phyloP scores from a whole-genome alignment of 2,797 vertebrate species.

The Sphenopsis melanotis region DNA sequence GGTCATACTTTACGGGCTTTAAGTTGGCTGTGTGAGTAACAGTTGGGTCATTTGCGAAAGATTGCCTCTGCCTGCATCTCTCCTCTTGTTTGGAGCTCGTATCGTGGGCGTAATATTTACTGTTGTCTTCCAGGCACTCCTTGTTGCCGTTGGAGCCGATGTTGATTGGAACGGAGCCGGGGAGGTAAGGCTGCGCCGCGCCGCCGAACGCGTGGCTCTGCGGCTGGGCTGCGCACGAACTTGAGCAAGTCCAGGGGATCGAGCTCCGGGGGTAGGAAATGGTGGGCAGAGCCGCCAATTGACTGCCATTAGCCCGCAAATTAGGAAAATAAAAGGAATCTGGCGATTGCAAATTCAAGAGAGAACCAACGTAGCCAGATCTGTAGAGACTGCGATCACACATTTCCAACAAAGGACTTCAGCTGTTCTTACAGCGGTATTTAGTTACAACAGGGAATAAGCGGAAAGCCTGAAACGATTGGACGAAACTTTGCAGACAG shows the following conservation, averaged over 20 bases:
- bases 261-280: slow-evolving; percentile 84
- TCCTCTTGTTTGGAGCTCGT: slow-evolving; percentile 77
- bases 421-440: slow-evolving; percentile 80
- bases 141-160: slow-evolving; percentile 77
- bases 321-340: slow-evolving; percentile 92
- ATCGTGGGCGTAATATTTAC: slow-evolving; percentile 80
- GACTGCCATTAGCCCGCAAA: slow-evolving; percentile 89
- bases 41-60: slow-evolving; percentile 76
- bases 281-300: slow-evolving; percentile 85
- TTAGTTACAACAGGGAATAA: slow-evolving; percentile 92
- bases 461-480: slow-evolving; percentile 87
- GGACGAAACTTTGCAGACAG: slow-evolving; percentile 81
- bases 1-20: slow-evolving; percentile 78
- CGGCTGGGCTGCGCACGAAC: slow-evolving; percentile 84
- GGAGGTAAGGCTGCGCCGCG: slow-evolving; percentile 85
- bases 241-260: slow-evolving; percentile 85
- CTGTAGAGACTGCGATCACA: slow-evolving; percentile 94
- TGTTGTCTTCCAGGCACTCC: slow-evolving; percentile 79
- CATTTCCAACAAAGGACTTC: slow-evolving; percentile 88
- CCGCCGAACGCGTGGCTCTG: slow-evolving; percentile 83
- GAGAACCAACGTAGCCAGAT: slow-evolving; percentile 90
- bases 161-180: slow-evolving; percentile 78
- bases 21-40: slow-evolving; percentile 67
- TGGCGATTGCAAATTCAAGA: slow-evolving; percentile 87
- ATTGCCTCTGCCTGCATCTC: slow-evolving; percentile 73